A percentile compares a stretch with the other conserved stretches of the same genome.
phyloP scores from a whole-genome alignment of 2,888 invertebrate genomes.

The Tholera decimalis region DNA sequence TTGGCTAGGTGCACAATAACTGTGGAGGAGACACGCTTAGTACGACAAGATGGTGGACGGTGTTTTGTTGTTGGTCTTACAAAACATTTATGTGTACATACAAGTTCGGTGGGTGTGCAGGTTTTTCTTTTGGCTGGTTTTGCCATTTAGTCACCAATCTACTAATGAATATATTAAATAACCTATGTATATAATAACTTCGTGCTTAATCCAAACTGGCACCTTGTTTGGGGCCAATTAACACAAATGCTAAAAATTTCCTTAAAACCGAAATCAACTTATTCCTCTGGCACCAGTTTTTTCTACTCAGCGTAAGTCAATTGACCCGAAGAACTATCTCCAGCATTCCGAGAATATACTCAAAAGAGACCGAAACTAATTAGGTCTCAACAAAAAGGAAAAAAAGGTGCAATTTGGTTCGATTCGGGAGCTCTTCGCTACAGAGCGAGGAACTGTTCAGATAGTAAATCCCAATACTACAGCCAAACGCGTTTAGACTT shows the following conservation, averaged over 20 bases:
- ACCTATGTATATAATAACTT: too few relatives aligned
- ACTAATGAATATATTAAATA: too few relatives aligned
- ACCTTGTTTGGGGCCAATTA: neutral
- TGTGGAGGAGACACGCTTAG: too few relatives aligned
- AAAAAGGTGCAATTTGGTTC: conserved; percentile 55
- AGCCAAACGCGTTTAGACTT: conserved; percentile 74
- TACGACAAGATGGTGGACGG: too few relatives aligned
- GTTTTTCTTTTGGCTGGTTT: too few relatives aligned
- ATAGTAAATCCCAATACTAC: conserved; percentile 82
- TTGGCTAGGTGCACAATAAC: too few relatives aligned
- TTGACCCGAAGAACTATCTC: conserved; percentile 36
- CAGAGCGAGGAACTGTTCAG: conserved; percentile 65
- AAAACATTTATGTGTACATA: too few relatives aligned
- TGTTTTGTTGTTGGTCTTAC: too few relatives aligned
- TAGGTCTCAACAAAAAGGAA: conserved; percentile 48
- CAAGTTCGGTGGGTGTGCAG: too few relatives aligned
- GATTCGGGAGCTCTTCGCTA: conserved; percentile 59
- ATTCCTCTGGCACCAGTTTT: neutral
- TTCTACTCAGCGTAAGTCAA: conserved; percentile 21
- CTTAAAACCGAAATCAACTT: neutral
- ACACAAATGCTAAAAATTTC: neutral
- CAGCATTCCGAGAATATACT: conserved; percentile 28
- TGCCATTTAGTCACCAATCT: too few relatives aligned
- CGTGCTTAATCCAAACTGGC: too few relatives aligned
- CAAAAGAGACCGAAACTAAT: conserved; percentile 60